A percentile compares a stretch with the other conserved stretches of the same genome.
These are phyloP conservation scores for Coelopa pilipes DNA, from an alignment of 2,888 invertebrate genomes.

Conservation along the genomic window DNA sequence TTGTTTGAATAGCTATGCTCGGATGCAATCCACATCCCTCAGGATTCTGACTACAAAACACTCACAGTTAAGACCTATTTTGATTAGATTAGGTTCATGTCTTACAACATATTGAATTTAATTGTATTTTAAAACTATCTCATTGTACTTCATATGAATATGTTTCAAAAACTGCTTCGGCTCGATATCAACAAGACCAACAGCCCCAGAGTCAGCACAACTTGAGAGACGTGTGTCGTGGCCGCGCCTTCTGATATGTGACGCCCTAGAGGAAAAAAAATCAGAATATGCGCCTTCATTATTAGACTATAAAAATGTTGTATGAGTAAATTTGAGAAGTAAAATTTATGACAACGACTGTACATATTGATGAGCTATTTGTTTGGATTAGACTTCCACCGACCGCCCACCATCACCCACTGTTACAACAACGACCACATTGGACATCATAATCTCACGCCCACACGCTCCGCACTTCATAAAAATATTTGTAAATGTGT, in stretches of 20 bases:
- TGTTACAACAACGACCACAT: slow-evolving; percentile 9
- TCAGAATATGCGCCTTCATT: not conserved
- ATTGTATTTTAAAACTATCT: no score
- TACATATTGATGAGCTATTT: not conserved
- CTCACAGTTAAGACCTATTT: slow-evolving; percentile 7
- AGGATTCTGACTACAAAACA: slow-evolving; percentile 8
- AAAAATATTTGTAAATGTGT: not conserved
- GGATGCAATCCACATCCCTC: not conserved
- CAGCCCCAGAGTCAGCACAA: slow-evolving; percentile 3
- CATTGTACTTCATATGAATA: not conserved
- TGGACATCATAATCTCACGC: slow-evolving; percentile 23
- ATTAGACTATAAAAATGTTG: not conserved
- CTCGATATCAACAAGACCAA: slow-evolving; percentile 4
- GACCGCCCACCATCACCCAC: slow-evolving; percentile 14
- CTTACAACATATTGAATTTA: no score
- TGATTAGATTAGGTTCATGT: not conserved
- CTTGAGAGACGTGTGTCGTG: not conserved
- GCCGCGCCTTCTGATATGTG: slow-evolving; percentile 54
- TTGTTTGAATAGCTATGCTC: no score
- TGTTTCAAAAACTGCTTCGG: slow-evolving; percentile 15
- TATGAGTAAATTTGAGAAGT: not conserved
- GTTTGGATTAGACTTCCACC: slow-evolving; percentile 1
- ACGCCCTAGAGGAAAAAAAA: slow-evolving; percentile 51
- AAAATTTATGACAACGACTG: not conserved
- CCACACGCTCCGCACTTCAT: slow-evolving; percentile 18